Conservation (phyloP, 2,888 invertebrate genomes). For the Nomada fucata region DNA sequence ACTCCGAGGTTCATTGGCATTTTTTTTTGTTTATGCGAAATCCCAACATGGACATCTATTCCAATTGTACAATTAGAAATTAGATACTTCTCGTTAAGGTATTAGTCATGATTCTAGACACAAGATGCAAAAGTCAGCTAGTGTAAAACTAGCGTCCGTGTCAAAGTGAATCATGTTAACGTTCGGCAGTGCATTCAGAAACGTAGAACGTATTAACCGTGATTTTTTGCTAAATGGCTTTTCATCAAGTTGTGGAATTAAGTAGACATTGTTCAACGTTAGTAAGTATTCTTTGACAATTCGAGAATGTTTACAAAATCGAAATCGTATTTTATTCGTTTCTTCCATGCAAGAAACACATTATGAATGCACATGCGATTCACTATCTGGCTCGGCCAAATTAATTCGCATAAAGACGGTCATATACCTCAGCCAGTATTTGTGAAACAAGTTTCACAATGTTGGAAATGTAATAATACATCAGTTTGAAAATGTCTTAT, state of each 20-base stretch:
- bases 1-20: conserved; percentile 70
- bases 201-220: conserved; percentile 29
- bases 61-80: conserved; percentile 74
- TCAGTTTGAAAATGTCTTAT: conserved; percentile 61
- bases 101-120: conserved; percentile 63
- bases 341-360: conserved; percentile 32
- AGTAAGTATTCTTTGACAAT: conserved; percentile 21
- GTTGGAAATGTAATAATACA: conserved; percentile 56
- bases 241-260: conserved; percentile 2
- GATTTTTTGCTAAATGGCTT: conserved; percentile 13
- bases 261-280: conserved; percentile 23
- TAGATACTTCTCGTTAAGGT: conserved; percentile 58
- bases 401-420: conserved; percentile 36
- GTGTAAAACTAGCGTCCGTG: conserved; percentile 41
- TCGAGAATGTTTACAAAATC: conserved; percentile 35
- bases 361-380: conserved; percentile 48
- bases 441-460: conserved; percentile 36
- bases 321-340: conserved; percentile 35
- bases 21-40: conserved; percentile 73
- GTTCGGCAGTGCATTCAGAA: conserved; percentile 49
- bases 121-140: conserved; percentile 51
- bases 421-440: conserved; percentile 33
- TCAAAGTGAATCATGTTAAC: conserved; percentile 54
- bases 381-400: conserved; percentile 51
- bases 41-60: conserved; percentile 71